Evolutionary conservation across 2,797 vertebrate species (phyloP).

Genomic region (Iguana delicatissima): DNA sequence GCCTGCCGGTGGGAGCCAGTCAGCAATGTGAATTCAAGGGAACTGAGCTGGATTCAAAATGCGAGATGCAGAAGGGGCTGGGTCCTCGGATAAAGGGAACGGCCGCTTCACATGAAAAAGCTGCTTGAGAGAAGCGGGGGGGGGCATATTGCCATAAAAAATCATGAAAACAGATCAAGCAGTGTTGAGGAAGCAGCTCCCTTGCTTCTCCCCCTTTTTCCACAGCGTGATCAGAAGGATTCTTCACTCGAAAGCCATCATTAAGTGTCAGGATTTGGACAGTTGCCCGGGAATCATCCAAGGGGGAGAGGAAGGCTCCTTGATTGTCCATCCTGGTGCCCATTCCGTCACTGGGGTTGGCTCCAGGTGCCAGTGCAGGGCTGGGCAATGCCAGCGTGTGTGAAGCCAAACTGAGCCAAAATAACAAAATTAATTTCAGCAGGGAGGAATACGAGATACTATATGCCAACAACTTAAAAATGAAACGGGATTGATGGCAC

Average conservation of each 20-base stretch:
- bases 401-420: no score
- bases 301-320: no score
- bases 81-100: background rate
- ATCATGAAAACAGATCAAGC: background rate
- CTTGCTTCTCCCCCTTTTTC: background rate
- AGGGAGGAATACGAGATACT: no score
- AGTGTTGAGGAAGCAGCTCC: no score
- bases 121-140: no score
- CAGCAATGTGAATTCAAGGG: slow-evolving; percentile 24
- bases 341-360: background rate
- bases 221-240: background rate
- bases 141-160: background rate
- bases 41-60: background rate
- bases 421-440: no score
- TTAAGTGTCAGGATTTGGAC: background rate
- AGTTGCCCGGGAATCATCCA: background rate
- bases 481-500: no score
- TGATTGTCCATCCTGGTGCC: background rate
- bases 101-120: background rate
- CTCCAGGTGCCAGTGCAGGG: no score
- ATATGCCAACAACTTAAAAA: no score
- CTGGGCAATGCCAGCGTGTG: no score
- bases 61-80: background rate
- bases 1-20: background rate
- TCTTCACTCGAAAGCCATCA: background rate